phyloP scores from a whole-genome alignment of 2,113 vertebrate genomes.

The Gulo gulo region DNA sequence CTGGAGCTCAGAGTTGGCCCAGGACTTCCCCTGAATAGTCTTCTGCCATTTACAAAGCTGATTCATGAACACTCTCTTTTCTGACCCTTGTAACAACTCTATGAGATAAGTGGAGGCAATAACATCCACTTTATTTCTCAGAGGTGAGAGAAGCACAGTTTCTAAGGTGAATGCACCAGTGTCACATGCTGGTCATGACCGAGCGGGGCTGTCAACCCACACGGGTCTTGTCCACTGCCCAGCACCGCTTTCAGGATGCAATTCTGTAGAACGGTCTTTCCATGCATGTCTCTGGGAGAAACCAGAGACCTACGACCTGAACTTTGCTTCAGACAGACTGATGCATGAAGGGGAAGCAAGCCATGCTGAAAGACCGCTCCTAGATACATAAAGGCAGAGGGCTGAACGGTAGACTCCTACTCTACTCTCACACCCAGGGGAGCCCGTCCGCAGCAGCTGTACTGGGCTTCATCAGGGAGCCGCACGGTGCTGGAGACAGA shows the following conservation, averaged over 20 bases:
- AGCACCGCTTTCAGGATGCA: background rate
- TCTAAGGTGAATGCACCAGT: background rate
- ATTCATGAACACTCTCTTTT: background rate
- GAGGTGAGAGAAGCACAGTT: background rate
- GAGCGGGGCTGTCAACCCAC: background rate
- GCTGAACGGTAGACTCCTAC: background rate
- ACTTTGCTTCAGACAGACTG: background rate
- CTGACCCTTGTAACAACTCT: background rate
- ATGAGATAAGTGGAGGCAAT: background rate
- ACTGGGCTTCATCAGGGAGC: background rate
- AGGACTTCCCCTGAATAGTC: background rate
- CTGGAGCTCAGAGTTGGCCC: background rate
- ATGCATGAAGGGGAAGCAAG: background rate
- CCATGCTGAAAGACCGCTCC: background rate
- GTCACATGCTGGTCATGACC: background rate
- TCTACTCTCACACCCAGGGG: background rate
- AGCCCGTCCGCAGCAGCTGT: background rate
- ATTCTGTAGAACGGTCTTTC: background rate
- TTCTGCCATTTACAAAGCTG: background rate
- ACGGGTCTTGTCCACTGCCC: background rate
- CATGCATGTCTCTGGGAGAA: background rate
- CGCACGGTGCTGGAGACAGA: background rate
- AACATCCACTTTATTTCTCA: background rate
- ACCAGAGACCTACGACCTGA: background rate
- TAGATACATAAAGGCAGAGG: background rate